phyloP scores from a whole-genome alignment of 2,888 invertebrate genomes.

The Orchesellides sinensis region DNA sequence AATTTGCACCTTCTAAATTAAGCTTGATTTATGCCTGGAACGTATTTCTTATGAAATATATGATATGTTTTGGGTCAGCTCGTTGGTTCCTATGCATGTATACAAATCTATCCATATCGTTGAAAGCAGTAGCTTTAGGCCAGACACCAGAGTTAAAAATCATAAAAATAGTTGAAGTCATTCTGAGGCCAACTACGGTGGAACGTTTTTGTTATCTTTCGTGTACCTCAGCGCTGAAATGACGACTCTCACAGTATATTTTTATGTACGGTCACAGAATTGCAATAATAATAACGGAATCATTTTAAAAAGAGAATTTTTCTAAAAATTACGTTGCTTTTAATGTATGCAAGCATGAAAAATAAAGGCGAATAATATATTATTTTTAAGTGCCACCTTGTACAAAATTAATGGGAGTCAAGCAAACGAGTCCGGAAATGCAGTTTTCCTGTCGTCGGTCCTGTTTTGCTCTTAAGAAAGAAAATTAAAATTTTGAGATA shows the following conservation, averaged over 20 bases:
- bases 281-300: slow-evolving; percentile 31
- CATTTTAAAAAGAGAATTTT: not conserved
- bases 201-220: not conserved
- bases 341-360: slow-evolving; percentile 1
- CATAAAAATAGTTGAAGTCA: too few relatives aligned
- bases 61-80: too few relatives aligned
- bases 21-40: too few relatives aligned
- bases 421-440: slow-evolving; percentile 40
- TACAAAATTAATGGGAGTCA: slow-evolving; percentile 26
- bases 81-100: not conserved
- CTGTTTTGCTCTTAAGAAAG: too few relatives aligned
- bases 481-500: slow-evolving; percentile 14
- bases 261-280: slow-evolving; percentile 28
- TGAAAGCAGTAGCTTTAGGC: too few relatives aligned
- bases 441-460: slow-evolving; percentile 42
- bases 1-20: too few relatives aligned
- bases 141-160: too few relatives aligned
- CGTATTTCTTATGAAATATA: too few relatives aligned
- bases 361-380: slow-evolving; percentile 26
- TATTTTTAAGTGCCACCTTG: slow-evolving; percentile 36
- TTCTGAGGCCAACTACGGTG: too few relatives aligned
- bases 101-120: too few relatives aligned
- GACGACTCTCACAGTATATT: slow-evolving; percentile 14
- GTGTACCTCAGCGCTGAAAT: not conserved
- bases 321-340: too few relatives aligned